Base-by-base conservation (phyloP, 1,140 invertebrate species). In the Trypoxylus dichotomus region DNA sequence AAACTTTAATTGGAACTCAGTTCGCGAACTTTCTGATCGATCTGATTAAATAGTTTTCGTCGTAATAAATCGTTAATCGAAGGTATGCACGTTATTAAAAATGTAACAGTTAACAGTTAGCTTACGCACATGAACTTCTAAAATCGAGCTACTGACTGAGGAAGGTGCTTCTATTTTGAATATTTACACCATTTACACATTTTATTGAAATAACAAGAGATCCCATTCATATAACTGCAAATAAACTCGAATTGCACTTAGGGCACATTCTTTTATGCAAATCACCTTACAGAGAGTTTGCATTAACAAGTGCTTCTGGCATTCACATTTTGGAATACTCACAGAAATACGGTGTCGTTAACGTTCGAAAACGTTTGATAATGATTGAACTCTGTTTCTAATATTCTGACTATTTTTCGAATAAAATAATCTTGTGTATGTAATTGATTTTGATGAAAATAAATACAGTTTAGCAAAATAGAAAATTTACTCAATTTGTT, bases 21-120 rank as follows among this genome's bases (percentile, higher is more conserved):
- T 74, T 32, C 41, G 41, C 19, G 15, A 42, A 74, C 72, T 74
- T 74, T 74, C 72, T 74, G 72, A 74, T 74, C 41, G 72, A 15
- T 19, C 19, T 21, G 72, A 74, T 74, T 41, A 74, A 74, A 74
- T 43, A 74, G 19, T 74, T 74, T 68, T 68, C 60, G 60, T 15
- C 19, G 47, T 54, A 54, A 54, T 21, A 54, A 3, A n/a, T 54
- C 19, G 21, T 68, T 68, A 68, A 32, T 7, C 32, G 32, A 37
- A 37, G 5, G 32, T 32, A 32, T 32, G 29, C 10, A 37, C 32
- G 32, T 37, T n/a, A n/a, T n/a, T n/a, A n/a, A n/a, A n/a, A n/a
- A n/a, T n/a, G n/a, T n/a, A n/a, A n/a, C n/a, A n/a, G n/a, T n/a
- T n/a, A 7, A 37, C 10, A 37, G 5, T 37, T 37, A 37, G n/a